Base-by-base conservation (phyloP, 2,113 vertebrate species). In the Siniperca chuatsi region DNA sequence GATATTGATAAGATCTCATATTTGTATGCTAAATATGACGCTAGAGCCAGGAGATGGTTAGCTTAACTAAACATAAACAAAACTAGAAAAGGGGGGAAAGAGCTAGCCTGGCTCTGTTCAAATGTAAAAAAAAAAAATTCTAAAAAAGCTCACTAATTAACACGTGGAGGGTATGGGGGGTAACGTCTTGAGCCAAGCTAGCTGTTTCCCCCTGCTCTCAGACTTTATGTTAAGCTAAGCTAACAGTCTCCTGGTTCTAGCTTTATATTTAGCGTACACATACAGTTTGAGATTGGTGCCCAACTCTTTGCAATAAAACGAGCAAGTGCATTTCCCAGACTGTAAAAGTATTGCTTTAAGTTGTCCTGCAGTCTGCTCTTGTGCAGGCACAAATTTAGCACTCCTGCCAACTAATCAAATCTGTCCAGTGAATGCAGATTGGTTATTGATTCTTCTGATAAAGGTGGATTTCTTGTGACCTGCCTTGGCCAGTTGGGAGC, bases 401-500 rank as follows among this genome's bases (percentile, higher is more conserved):
- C 13, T 54, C 4, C 18, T 20, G 11, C 55, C 64, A 66, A 11
- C 35, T n/a, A 42, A 6, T 29, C 23, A 67, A 44, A 35, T n/a
- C 35, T 13, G 16, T 44, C 25, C 50, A 18, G 13, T 57, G 42
- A 57, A 16, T 10, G 23, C 8, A 54, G 25, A n/a, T 25, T 57
- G 33, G 25, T 40, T 25, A 21, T 50, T 60, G 0, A 75, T 74
- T 72, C 6, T 42, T 82, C 15, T 72, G 83, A 55, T 64, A 6
- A 67, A 78, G 60, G 57, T 48, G 77, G 42, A 69, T 69, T 78
- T 78, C 4, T 55, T 33, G 20, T 58, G 66, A 76, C 50, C 13
- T 75, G 72, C 42, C 8, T 4, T 11, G 66, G 61, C 57, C 69
- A 65, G 25, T 64, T 57, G 23, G 35, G 48, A 74, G 69, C 21